A percentile compares a stretch with the other conserved stretches of the same genome.
phyloP scores from a whole-genome alignment of 2,888 invertebrate genomes.

The Ptilodon capucinus region DNA sequence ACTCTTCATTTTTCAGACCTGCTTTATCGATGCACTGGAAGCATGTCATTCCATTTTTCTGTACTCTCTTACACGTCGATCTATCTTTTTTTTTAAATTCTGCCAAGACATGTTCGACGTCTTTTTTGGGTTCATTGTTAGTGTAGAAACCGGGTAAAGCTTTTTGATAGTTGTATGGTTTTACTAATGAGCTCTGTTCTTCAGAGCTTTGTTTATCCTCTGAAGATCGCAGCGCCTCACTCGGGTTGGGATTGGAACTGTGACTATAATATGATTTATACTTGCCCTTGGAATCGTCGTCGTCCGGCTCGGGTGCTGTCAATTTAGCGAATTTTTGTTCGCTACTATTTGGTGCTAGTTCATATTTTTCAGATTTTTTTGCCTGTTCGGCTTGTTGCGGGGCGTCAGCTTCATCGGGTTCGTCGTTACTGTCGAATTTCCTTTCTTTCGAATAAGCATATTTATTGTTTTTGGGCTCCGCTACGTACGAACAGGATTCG shows the following conservation, averaged over 20 bases:
- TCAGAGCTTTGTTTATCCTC: slow-evolving; percentile 60
- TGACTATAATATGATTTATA: slow-evolving; percentile 72
- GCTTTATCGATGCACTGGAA: slow-evolving; percentile 87
- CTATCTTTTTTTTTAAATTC: slow-evolving; percentile 88
- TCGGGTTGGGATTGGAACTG: slow-evolving; percentile 61
- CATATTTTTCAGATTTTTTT: slow-evolving; percentile 60
- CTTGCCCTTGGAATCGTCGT: slow-evolving; percentile 57
- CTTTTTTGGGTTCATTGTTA: slow-evolving; percentile 83
- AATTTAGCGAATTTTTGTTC: slow-evolving; percentile 53
- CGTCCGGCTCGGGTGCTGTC: slow-evolving; percentile 45
- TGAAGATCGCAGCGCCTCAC: slow-evolving; percentile 62
- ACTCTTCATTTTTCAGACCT: slow-evolving; percentile 89
- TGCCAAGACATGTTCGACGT: slow-evolving; percentile 87
- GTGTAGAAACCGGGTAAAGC: slow-evolving; percentile 75
- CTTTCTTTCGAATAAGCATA: slow-evolving; percentile 86
- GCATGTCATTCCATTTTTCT: slow-evolving; percentile 89
- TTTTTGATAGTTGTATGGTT: slow-evolving; percentile 75
- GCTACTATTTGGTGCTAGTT: slow-evolving; percentile 49
- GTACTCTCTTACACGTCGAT: slow-evolving; percentile 86
- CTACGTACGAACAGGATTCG: slow-evolving; percentile 91
- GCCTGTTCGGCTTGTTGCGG: slow-evolving; percentile 65
- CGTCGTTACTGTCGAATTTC: slow-evolving; percentile 83
- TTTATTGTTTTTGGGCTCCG: slow-evolving; percentile 87
- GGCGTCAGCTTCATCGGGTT: slow-evolving; percentile 73
- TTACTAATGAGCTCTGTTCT: slow-evolving; percentile 51